phyloP scores from a whole-genome alignment of 2,888 invertebrate species.

The Incurvaria masculella region DNA sequence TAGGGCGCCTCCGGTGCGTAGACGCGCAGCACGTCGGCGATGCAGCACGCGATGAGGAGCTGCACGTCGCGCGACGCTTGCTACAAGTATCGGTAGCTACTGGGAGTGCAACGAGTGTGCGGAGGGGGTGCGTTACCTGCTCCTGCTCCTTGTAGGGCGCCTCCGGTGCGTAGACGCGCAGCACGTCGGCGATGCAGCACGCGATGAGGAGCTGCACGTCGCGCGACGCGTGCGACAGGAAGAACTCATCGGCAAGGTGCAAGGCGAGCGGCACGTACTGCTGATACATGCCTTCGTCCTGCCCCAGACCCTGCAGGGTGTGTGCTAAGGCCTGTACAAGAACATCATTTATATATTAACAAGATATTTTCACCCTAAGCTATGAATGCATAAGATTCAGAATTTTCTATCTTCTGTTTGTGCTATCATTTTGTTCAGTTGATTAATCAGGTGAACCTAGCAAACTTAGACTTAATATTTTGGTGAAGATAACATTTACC shows the following conservation, averaged over 20 bases:
- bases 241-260: conserved; percentile 90
- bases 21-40: conserved; percentile 93
- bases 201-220: conserved; percentile 95
- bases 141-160: conserved; percentile 96
- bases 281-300: conserved; percentile 92
- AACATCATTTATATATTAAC: no score
- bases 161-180: conserved; percentile 95
- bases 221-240: conserved; percentile 82
- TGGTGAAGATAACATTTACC: no score
- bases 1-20: conserved; percentile 98
- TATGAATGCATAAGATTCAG: no score
- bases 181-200: conserved; percentile 96
- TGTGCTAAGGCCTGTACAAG: conserved; percentile 83
- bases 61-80: conserved; percentile 92
- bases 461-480: no score
- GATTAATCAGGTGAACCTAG: no score
- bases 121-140: no score
- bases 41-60: conserved; percentile 92
- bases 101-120: no score
- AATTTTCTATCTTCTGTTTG: no score
- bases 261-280: conserved; percentile 90
- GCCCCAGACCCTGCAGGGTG: conserved; percentile 93
- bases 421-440: no score
- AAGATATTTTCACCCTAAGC: no score
- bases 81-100: no score